Conservation (phyloP, 2,888 invertebrate species). For the Hypsopygia costalis region DNA sequence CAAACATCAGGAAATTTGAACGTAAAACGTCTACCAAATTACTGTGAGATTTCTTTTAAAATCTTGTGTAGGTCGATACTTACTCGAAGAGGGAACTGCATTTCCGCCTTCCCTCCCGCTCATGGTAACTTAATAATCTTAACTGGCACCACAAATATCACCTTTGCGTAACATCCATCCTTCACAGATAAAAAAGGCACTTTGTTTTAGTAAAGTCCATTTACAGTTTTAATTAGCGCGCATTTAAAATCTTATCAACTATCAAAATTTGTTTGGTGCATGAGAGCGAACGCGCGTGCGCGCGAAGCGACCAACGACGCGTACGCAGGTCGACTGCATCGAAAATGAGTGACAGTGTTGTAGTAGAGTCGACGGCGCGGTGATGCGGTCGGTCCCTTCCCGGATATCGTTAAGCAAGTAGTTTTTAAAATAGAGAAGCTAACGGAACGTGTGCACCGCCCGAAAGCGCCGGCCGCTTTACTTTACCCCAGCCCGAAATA, state of each 20-base stretch:
- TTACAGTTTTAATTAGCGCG: conserved; percentile 38
- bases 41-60: conserved; percentile 25
- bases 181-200: conserved; percentile 55
- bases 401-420: conserved; percentile 74
- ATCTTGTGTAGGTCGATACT: conserved; percentile 48
- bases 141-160: conserved; percentile 71
- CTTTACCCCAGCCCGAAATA: conserved; percentile 69
- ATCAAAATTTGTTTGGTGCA: conserved; percentile 59
- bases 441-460: conserved; percentile 76
- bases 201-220: conserved; percentile 47
- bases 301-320: conserved; percentile 71
- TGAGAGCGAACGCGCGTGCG: conserved; percentile 62
- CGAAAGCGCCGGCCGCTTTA: conserved; percentile 75
- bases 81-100: conserved; percentile 78
- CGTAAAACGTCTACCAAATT: conserved; percentile 18
- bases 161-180: conserved; percentile 66
- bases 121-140: conserved; percentile 67
- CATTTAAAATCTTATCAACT: conserved; percentile 53
- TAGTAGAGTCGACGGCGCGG: conserved; percentile 45
- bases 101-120: conserved; percentile 77
- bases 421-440: conserved; percentile 78
- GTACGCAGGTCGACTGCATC: conserved; percentile 77
- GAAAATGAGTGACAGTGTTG: conserved; percentile 66
- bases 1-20: conserved; percentile 19
- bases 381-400: conserved; percentile 73